A percentile compares a stretch with the other conserved stretches of the same genome.
These are phyloP conservation scores for Oreochromis aureus DNA, from an alignment of 2,113 vertebrate genomes.

Conservation along the genomic window DNA sequence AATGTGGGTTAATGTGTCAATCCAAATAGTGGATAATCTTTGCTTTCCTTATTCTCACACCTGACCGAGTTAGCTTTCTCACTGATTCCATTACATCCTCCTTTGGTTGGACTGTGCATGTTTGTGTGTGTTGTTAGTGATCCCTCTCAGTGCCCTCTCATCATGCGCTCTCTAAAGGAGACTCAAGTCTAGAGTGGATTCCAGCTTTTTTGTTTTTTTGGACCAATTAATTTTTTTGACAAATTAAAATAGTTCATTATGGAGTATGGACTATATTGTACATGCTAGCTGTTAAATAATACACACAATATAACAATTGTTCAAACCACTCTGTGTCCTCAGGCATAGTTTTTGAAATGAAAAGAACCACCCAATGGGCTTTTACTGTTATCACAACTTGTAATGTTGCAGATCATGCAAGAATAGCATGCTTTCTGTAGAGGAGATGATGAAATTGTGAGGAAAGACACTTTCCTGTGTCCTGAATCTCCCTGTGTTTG, in stretches of 20 bases:
- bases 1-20: conserved; percentile 33
- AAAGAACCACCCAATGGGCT: neutral
- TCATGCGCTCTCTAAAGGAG: conserved; percentile 7
- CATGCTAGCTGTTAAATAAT: neutral
- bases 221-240: neutral
- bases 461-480: neutral
- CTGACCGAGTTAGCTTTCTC: neutral
- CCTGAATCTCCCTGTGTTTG: neutral
- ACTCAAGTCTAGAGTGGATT: neutral
- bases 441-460: neutral
- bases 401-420: neutral
- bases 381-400: neutral
- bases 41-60: neutral
- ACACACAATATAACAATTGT: neutral
- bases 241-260: neutral
- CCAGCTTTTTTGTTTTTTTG: no score
- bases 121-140: neutral
- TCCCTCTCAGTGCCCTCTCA: neutral
- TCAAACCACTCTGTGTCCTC: neutral
- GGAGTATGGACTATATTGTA: neutral
- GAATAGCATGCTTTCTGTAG: neutral
- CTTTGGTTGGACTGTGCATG: neutral
- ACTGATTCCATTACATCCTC: neutral
- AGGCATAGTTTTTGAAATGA: neutral
- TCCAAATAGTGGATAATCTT: conserved; percentile 40